Conservation (phyloP, 2,888 invertebrate species). For the Bruchidius siliquastri region DNA sequence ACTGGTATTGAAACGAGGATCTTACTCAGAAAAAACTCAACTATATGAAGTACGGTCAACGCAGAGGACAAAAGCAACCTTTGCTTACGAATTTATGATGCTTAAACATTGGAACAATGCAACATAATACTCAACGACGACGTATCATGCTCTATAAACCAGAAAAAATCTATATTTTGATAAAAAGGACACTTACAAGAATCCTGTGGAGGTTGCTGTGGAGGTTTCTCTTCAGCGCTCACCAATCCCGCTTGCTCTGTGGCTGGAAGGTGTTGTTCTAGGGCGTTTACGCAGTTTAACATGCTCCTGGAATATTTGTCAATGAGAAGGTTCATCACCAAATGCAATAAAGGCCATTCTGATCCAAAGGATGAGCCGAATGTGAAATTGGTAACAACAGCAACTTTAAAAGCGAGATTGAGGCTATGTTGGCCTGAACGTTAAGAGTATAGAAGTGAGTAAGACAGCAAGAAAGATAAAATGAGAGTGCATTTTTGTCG, state of each 20-base stretch:
- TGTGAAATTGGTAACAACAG: too few relatives aligned
- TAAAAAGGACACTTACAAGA: constrained; percentile 61
- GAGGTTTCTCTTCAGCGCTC: constrained; percentile 72
- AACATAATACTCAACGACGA: not conserved
- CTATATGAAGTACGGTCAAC: too few relatives aligned
- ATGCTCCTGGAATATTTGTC: constrained; percentile 71
- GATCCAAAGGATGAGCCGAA: too few relatives aligned
- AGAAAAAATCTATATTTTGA: not conserved
- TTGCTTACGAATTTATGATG: not conserved
- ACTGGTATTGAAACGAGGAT: too few relatives aligned
- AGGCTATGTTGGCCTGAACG: too few relatives aligned
- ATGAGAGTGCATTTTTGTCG: too few relatives aligned
- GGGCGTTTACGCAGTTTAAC: constrained; percentile 92
- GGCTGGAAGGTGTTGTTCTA: constrained; percentile 81
- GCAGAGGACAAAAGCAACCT: not conserved
- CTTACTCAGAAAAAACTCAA: too few relatives aligned
- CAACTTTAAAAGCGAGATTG: too few relatives aligned
- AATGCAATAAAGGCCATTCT: not conserved
- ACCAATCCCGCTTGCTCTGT: constrained; percentile 74
- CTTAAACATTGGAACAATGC: not conserved
- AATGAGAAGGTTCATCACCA: not conserved
- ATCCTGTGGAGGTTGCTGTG: constrained; percentile 72
- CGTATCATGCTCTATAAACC: not conserved
- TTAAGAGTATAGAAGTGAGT: too few relatives aligned
- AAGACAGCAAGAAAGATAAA: too few relatives aligned